Conservation (phyloP, 2,888 invertebrate genomes). For the Leptopilina myrica region DNA sequence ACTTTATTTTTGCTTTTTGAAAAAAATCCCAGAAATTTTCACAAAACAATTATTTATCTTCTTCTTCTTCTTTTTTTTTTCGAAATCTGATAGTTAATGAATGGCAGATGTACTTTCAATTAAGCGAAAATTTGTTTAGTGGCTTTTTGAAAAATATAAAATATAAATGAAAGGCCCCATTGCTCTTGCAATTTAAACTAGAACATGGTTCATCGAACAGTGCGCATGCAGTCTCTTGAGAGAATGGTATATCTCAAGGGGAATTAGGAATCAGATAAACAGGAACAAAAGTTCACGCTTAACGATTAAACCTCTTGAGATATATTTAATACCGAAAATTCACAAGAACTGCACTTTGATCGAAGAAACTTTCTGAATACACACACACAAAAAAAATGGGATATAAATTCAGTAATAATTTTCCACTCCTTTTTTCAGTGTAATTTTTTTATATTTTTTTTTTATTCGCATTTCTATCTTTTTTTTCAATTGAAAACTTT, state of each 20-base stretch:
- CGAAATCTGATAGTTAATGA: neutral
- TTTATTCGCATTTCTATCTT: too few relatives aligned
- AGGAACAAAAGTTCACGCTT: constrained; percentile 35
- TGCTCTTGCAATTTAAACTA: neutral
- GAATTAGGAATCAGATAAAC: constrained; percentile 34
- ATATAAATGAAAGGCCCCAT: constrained; percentile 12
- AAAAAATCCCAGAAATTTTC: too few relatives aligned
- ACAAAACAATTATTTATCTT: too few relatives aligned
- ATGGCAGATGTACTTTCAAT: constrained; percentile 7
- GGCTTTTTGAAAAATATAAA: neutral
- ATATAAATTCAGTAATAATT: neutral
- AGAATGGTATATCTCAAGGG: constrained; percentile 27
- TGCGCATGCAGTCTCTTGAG: constrained; percentile 12
- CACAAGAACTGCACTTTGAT: constrained; percentile 28
- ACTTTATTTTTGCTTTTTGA: too few relatives aligned
- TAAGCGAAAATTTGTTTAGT: neutral
- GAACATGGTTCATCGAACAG: constrained; percentile 24
- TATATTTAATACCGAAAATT: constrained; percentile 1
- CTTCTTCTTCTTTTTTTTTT: too few relatives aligned
- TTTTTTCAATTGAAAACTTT: too few relatives aligned
- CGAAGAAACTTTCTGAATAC: constrained; percentile 21
- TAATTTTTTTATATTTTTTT: too few relatives aligned
- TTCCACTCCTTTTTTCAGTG: too few relatives aligned
- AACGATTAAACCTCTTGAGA: constrained; percentile 22
- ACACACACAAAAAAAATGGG: neutral